Base-by-base conservation (phyloP, 2,797 vertebrate species). In the Morelia viridis region DNA sequence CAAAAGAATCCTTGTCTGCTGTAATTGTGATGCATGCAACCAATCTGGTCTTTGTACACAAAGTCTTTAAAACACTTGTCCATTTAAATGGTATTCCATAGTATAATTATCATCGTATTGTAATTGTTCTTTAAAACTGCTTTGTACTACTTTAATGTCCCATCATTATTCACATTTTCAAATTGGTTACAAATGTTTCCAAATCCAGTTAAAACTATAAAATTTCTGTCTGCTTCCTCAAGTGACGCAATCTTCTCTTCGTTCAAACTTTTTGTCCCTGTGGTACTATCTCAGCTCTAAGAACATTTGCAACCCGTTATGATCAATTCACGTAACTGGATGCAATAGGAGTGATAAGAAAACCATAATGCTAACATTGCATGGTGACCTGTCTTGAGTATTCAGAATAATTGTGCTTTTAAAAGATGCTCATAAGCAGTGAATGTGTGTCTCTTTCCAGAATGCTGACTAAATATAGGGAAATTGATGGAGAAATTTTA, bases 41-140 rank as follows among this genome's bases (percentile, higher is more conserved):
- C 10, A 90, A 0, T 88, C 7, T n/a, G 80, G 92, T 85, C 26
- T 88, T 89, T 84, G 10, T 22, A 65, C 94, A 89, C 92, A 71
- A 91, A 22, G 83, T 28, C 35, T 91, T 12, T 92, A 94, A 91
- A 93, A 60, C 91, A 88, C 71, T 94, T 15, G 68, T 85, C n/a
- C 87, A 4, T 80, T 64, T 92, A 92, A 93, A 28, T 87, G 90
- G 35, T 60, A 15, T 41, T 93, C 12, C 88, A 5, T 35, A 93
- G 26, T 76, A 0, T 89, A 85, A 89, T 94, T 93, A 71, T 31
- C 88, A 93, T 26, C 85, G 8, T 86, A 91, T 88, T 96, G 5
- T 26, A 26, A 89, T 92, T 93, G n/a, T 61, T 50, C 46, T 91
- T 5, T 91, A 24, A 7, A 88, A 31, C 41, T 89, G 92, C 10